A percentile compares a stretch with the other conserved stretches of the same genome.
These are phyloP conservation scores for Dendrocincla tyrannina DNA, from an alignment of 2,797 vertebrate genomes.

Conservation along the genomic window DNA sequence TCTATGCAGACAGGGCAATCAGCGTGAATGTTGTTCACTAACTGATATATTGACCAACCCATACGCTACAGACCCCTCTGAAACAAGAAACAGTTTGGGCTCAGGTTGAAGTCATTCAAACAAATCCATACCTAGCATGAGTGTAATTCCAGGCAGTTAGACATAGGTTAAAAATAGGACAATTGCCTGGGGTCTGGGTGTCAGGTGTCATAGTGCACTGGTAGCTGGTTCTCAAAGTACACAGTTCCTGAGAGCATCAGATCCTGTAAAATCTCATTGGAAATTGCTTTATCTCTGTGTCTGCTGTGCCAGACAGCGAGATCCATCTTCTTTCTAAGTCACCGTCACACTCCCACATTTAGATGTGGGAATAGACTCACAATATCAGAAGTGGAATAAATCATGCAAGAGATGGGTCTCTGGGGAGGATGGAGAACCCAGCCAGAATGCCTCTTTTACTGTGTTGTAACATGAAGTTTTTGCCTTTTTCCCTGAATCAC, in stretches of 20 bases:
- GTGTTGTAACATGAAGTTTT: too few relatives aligned
- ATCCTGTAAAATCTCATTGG: neutral
- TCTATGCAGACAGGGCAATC: neutral
- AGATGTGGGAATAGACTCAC: too few relatives aligned
- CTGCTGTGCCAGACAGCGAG: neutral
- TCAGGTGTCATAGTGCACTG: neutral
- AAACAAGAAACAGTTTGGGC: neutral
- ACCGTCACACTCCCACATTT: accelerated
- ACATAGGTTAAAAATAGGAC: neutral
- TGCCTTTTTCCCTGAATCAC: too few relatives aligned
- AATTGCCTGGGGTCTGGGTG: neutral
- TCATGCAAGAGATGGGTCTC: too few relatives aligned
- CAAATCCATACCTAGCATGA: neutral
- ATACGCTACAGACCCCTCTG: accelerated
- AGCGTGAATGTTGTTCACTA: accelerated
- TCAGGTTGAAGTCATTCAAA: neutral
- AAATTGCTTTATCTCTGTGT: neutral
- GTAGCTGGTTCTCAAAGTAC: neutral
- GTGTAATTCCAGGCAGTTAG: neutral
- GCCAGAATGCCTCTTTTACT: too few relatives aligned
- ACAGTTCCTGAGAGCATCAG: neutral
- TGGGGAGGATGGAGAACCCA: too few relatives aligned
- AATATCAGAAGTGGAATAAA: too few relatives aligned
- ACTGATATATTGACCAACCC: neutral
- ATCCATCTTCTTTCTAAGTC: neutral